These are phyloP conservation scores for Philopedon plagiatum DNA, from an alignment of 2,888 invertebrate species.

Conservation along the genomic window DNA sequence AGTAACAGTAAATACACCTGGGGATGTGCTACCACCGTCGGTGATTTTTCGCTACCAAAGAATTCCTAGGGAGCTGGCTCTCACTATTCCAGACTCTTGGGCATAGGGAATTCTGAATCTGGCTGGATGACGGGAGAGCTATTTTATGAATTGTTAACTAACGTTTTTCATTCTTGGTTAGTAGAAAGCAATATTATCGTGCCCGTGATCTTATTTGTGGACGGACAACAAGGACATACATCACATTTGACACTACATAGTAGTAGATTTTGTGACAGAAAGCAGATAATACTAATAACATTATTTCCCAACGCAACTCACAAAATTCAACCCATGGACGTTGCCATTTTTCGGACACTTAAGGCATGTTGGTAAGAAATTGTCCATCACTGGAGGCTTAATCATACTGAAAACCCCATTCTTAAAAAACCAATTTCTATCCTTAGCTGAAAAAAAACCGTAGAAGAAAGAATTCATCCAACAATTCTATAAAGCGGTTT, in stretches of 20 bases:
- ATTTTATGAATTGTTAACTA: constrained; percentile 30
- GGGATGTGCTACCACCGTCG: constrained; percentile 24
- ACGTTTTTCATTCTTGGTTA: constrained; percentile 31
- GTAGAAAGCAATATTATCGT: constrained; percentile 8
- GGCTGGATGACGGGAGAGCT: constrained; percentile 37
- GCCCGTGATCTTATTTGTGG: constrained; percentile 42
- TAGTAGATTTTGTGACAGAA: constrained; percentile 32
- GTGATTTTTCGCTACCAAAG: constrained; percentile 29
- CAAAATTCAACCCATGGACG: constrained; percentile 38
- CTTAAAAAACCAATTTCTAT: constrained; percentile 26
- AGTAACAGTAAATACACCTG: constrained; percentile 39
- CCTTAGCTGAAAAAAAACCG: constrained; percentile 3
- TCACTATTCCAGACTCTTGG: constrained; percentile 26
- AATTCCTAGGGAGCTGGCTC: constrained; percentile 18
- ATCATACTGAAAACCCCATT: constrained; percentile 8
- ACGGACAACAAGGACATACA: constrained; percentile 38
- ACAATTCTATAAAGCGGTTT: constrained; percentile 26
- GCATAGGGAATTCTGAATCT: constrained; percentile 27
- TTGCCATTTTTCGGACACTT: constrained; percentile 34
- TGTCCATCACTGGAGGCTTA: constrained; percentile 5
- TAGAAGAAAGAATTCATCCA: constrained; percentile 3
- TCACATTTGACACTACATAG: constrained; percentile 32
- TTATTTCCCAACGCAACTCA: constrained; percentile 41
- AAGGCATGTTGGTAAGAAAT: constrained; percentile 32
- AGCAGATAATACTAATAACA: constrained; percentile 32